phyloP scores from a whole-genome alignment of 1,140 invertebrate genomes.

The Centruroides sculpturatus region DNA sequence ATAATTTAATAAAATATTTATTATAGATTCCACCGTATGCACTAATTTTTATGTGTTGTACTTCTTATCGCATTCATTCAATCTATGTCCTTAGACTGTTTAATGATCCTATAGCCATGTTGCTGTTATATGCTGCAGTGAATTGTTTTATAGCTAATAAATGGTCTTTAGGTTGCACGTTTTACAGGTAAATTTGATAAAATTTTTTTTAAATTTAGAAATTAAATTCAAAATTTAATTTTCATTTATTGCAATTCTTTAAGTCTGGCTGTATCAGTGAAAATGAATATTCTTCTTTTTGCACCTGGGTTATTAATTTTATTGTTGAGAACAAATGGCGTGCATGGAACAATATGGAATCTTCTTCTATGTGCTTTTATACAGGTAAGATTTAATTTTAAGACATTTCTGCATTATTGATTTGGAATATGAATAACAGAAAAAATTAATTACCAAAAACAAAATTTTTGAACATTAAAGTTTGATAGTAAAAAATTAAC shows the following conservation, averaged over 20 bases:
- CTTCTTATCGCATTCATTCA: slow-evolving; percentile 95
- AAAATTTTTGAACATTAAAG: too few species aligned
- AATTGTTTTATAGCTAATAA: slow-evolving; percentile 69
- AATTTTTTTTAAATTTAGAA: background rate
- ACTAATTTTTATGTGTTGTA: slow-evolving; percentile 71
- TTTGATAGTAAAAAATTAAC: too few species aligned
- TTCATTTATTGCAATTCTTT: slow-evolving; percentile 1
- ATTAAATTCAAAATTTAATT: background rate
- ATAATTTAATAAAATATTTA: background rate
- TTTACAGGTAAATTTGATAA: slow-evolving; percentile 45
- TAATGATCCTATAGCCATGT: slow-evolving; percentile 92
- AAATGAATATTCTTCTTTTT: slow-evolving; percentile 97
- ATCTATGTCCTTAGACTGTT: slow-evolving; percentile 92
- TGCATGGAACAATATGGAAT: slow-evolving; percentile 51
- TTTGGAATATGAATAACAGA: too few species aligned
- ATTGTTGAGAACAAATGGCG: slow-evolving; percentile 61
- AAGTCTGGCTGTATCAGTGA: slow-evolving; percentile 88
- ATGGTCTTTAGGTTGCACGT: slow-evolving; percentile 72
- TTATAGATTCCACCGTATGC: slow-evolving; percentile 73
- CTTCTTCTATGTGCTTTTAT: slow-evolving; percentile 63
- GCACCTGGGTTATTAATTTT: slow-evolving; percentile 78
- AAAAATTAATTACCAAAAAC: too few species aligned
- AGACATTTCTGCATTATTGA: too few species aligned
- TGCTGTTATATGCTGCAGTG: slow-evolving; percentile 71
- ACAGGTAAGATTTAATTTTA: slow-evolving; percentile 44